phyloP scores from a whole-genome alignment of 2,888 invertebrate species.

The Hydroisotoma schaefferi region DNA sequence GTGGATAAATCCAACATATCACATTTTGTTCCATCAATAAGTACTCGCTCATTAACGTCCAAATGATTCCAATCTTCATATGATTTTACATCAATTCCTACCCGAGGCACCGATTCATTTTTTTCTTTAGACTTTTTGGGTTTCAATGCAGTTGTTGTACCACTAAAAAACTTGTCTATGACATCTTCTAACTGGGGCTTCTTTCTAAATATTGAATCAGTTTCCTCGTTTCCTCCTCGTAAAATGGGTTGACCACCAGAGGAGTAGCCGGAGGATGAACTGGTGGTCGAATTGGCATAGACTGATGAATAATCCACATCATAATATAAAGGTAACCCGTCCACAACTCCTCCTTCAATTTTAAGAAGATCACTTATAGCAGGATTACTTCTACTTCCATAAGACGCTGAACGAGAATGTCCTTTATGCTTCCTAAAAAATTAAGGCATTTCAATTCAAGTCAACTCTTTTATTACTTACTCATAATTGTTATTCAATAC shows the following conservation, averaged over 20 bases:
- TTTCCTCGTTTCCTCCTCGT: constrained; percentile 22
- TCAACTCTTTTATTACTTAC: background rate
- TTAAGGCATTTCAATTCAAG: background rate
- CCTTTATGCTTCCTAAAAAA: constrained; percentile 6
- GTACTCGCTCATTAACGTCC: constrained; percentile 30
- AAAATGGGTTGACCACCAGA: background rate
- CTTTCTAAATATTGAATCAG: constrained; percentile 27
- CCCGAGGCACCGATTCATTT: constrained; percentile 7
- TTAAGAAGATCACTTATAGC: constrained; percentile 34
- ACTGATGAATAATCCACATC: constrained; percentile 14
- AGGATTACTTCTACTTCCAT: constrained; percentile 27
- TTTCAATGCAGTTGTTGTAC: constrained; percentile 7
- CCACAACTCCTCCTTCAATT: constrained; percentile 37
- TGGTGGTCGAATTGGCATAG: background rate
- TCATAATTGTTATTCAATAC: background rate
- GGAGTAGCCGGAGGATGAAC: background rate
- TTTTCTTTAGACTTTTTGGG: background rate
- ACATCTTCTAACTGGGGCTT: constrained; percentile 37
- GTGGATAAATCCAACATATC: constrained; percentile 35
- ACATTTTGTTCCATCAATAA: constrained; percentile 20
- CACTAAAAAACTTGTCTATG: constrained; percentile 40
- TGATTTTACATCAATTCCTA: constrained; percentile 36
- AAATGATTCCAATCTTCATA: constrained; percentile 35
- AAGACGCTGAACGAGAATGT: constrained; percentile 44
- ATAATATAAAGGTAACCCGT: constrained; percentile 37